Evolutionary conservation across 2,888 invertebrate genomes (phyloP).

Genomic region (Caenorhabditis doughertyi): DNA sequence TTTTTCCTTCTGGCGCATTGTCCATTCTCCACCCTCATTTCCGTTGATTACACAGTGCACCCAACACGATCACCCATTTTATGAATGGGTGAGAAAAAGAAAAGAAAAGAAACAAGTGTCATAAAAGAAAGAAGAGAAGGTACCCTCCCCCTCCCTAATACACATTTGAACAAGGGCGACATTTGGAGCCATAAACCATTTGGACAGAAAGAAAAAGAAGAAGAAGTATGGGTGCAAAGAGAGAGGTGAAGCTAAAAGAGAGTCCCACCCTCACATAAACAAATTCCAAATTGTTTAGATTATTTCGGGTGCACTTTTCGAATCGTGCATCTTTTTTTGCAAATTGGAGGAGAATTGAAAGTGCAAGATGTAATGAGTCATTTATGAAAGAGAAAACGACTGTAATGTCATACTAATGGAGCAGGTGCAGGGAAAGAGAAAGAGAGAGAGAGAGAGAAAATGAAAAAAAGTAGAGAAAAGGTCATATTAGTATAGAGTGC

Average conservation of each 20-base stretch:
- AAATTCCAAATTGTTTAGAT: conserved; percentile 46
- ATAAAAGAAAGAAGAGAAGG: conserved; percentile 22
- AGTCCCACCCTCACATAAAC: conserved; percentile 2
- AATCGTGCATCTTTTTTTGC: conserved; percentile 39
- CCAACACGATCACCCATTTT: too few species aligned
- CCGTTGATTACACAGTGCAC: conserved; percentile 45
- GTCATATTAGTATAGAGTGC: not conserved
- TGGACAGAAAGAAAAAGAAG: conserved; percentile 8
- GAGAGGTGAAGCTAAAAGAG: not conserved
- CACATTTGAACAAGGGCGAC: not conserved
- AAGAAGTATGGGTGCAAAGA: not conserved
- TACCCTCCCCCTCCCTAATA: not conserved
- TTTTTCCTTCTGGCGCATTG: conserved; percentile 29
- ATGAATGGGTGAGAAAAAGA: conserved; percentile 11
- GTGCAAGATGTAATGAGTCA: not conserved
- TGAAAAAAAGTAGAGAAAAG: not conserved
- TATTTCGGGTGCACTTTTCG: conserved; percentile 37
- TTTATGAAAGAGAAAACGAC: not conserved
- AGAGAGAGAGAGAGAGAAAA: not conserved
- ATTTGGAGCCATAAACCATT: conserved; percentile 54
- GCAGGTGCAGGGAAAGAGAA: not conserved
- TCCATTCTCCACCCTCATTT: conserved; percentile 15
- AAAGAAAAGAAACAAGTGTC: conserved; percentile 55
- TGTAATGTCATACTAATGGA: not conserved
- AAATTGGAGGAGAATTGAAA: not conserved